Evolutionary conservation across 1,140 invertebrate genomes (phyloP).

Genomic region (Coptotermes formosanus): DNA sequence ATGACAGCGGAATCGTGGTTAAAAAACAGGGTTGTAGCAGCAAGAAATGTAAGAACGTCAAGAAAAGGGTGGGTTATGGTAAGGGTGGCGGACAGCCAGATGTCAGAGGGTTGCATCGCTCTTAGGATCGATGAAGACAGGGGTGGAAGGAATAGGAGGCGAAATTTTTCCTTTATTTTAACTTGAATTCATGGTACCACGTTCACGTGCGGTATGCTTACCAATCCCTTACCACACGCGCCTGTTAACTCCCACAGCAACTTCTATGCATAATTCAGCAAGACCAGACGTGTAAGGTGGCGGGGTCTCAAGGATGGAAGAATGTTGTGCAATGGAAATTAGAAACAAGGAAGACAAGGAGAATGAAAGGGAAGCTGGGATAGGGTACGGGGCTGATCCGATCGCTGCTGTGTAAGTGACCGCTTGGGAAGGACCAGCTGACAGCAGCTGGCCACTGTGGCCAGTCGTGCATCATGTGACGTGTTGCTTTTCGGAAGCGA

Average conservation of each 20-base stretch:
- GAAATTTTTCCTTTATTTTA: constrained; percentile 10
- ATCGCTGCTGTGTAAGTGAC: not conserved
- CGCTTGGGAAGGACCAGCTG: not conserved
- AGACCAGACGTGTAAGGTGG: not conserved
- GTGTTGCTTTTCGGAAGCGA: too few species aligned
- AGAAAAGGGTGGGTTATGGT: not conserved
- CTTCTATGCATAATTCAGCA: constrained; percentile 22
- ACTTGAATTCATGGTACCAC: not conserved
- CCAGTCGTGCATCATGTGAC: too few species aligned
- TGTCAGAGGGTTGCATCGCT: not conserved
- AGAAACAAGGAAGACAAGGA: constrained; percentile 2
- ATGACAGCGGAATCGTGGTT: not conserved
- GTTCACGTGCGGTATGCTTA: not conserved
- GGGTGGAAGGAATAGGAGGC: not conserved
- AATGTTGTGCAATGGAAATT: constrained; percentile 14
- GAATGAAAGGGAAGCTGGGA: not conserved
- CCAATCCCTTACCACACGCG: not conserved
- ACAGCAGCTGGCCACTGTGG: too few species aligned
- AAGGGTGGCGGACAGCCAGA: constrained; percentile 9
- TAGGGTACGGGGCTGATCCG: not conserved
- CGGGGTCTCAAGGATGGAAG: not conserved
- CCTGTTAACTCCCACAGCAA: not conserved
- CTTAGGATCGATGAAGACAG: not conserved
- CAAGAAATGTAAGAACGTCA: not conserved
- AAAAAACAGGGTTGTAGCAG: not conserved